phyloP scores from a whole-genome alignment of 1,140 invertebrate species.

The Stegodyphus mimosarum region DNA sequence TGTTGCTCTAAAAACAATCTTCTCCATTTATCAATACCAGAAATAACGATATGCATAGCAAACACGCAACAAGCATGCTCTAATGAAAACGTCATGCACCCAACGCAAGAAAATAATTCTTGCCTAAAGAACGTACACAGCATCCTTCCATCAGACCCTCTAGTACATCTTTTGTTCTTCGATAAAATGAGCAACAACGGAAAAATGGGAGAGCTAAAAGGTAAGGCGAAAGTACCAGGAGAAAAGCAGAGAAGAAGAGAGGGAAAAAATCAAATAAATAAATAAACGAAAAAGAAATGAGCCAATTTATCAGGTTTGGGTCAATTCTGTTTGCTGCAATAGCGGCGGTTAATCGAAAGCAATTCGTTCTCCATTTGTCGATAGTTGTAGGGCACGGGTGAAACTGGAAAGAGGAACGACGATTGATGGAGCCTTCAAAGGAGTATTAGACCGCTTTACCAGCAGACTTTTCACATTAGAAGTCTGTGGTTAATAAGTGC shows the following conservation, averaged over 20 bases:
- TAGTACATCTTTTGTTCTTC: not conserved
- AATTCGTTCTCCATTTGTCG: slow-evolving; percentile 45
- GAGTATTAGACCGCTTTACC: too few relatives aligned
- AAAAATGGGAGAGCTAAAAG: not conserved
- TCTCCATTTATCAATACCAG: too few relatives aligned
- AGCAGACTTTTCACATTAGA: too few relatives aligned
- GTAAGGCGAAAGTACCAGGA: not conserved
- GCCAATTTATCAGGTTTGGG: slow-evolving; percentile 47
- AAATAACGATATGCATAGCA: too few relatives aligned
- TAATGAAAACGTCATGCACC: too few relatives aligned
- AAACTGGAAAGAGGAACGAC: slow-evolving; percentile 11
- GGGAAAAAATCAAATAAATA: not conserved
- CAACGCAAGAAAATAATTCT: too few relatives aligned
- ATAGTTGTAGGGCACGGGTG: slow-evolving; percentile 25
- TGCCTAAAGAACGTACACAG: too few relatives aligned
- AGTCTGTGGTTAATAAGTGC: too few relatives aligned
- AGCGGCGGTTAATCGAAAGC: slow-evolving; percentile 33
- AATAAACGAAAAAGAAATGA: not conserved
- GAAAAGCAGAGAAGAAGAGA: not conserved
- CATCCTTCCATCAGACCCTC: not conserved
- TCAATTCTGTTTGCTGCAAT: slow-evolving; percentile 41
- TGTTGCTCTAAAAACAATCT: too few relatives aligned
- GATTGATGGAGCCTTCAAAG: not conserved
- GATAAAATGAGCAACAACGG: slow-evolving; percentile 25
- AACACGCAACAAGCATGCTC: too few relatives aligned